Evolutionary conservation across 1,140 invertebrate genomes (phyloP).

Genomic region (Drosophila burlai): DNA sequence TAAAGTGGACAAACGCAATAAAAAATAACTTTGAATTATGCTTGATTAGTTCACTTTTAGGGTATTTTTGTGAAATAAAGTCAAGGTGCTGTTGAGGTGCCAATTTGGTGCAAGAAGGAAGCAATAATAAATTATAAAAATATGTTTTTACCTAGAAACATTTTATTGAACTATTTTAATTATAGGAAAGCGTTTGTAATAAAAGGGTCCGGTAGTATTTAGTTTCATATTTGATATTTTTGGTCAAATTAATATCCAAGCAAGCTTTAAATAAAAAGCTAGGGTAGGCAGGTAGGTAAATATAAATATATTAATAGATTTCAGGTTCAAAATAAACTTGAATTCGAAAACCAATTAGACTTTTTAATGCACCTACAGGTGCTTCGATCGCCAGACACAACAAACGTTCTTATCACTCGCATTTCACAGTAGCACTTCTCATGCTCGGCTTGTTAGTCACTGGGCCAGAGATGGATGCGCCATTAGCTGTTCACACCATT

Average conservation of each 20-base stretch:
- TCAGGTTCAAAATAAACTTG: background rate
- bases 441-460: slow-evolving; percentile 53
- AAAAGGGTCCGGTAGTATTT: too few relatives aligned
- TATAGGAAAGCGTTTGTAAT: too few relatives aligned
- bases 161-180: background rate
- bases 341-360: background rate
- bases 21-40: slow-evolving; percentile 57
- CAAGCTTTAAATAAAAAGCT: too few relatives aligned
- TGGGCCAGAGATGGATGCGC: slow-evolving; percentile 43
- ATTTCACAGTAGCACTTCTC: slow-evolving; percentile 43
- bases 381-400: slow-evolving; percentile 27
- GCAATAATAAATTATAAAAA: background rate
- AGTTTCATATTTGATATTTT: too few relatives aligned
- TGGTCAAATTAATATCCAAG: too few relatives aligned
- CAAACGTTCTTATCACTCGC: slow-evolving; percentile 22
- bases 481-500: slow-evolving; percentile 44
- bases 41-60: slow-evolving; percentile 45
- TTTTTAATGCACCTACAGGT: slow-evolving; percentile 3
- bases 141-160: background rate
- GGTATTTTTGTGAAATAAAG: slow-evolving; percentile 18
- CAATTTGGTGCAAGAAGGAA: slow-evolving; percentile 5
- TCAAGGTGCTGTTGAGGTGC: slow-evolving; percentile 49
- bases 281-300: too few relatives aligned
- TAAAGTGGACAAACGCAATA: slow-evolving; percentile 58
- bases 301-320: background rate